These are phyloP conservation scores for Drosophila nigricruria DNA, from an alignment of 2,888 invertebrate species.

Conservation along the genomic window DNA sequence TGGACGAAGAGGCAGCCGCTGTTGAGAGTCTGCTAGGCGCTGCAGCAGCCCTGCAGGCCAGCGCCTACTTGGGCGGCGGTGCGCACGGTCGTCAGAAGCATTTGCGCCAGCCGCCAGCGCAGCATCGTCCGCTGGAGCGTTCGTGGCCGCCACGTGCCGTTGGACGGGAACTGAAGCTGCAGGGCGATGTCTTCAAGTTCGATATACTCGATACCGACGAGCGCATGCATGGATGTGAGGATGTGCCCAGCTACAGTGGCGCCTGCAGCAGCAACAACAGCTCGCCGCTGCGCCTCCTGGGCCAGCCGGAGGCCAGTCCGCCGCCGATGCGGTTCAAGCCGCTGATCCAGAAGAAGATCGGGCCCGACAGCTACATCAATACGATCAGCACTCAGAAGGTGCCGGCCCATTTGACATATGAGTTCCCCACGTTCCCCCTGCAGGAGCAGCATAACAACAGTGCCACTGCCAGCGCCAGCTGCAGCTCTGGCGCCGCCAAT, in stretches of 20 bases:
- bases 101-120: conserved; percentile 73
- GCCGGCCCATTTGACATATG: conserved; percentile 84
- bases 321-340: conserved; percentile 86
- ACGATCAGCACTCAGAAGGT: conserved; percentile 86
- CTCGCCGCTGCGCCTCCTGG: conserved; percentile 73
- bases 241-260: conserved; percentile 72
- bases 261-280: conserved; percentile 72
- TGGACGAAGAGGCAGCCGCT: conserved; percentile 76
- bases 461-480: conserved; percentile 2
- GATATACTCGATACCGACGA: conserved; percentile 94
- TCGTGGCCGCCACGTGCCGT: conserved; percentile 89
- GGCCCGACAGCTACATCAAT: conserved; percentile 91
- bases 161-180: conserved; percentile 86
- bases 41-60: conserved; percentile 81
- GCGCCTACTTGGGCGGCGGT: conserved; percentile 25
- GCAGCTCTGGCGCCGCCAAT: conserved; percentile 16
- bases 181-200: conserved; percentile 93
- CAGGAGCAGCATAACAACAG: conserved; percentile 54
- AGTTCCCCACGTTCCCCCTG: conserved; percentile 83
- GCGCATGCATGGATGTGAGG: conserved; percentile 51
- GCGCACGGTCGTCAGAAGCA: conserved; percentile 57
- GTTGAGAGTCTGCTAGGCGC: conserved; percentile 82
- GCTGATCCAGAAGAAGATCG: conserved; percentile 89
- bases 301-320: conserved; percentile 56
- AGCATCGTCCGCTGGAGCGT: conserved; percentile 91